A percentile compares a stretch with the other conserved stretches of the same genome.
These are phyloP conservation scores for Argynnis bischoffii DNA, from an alignment of 2,888 invertebrate species.

Conservation along the genomic window DNA sequence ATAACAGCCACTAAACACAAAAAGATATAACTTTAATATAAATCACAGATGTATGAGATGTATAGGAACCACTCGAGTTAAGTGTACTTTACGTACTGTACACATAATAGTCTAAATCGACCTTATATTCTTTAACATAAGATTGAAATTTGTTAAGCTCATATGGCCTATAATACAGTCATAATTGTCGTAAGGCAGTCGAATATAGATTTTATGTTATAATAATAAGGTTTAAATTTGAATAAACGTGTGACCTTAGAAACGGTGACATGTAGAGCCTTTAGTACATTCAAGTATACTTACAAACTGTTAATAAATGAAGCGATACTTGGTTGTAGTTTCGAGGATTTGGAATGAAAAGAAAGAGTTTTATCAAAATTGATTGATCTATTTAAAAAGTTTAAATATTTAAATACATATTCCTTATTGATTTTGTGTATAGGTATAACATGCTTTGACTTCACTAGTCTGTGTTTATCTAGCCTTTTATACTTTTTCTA, in stretches of 20 bases:
- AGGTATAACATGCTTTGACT: too few species aligned
- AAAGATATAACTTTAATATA: slow-evolving; percentile 19
- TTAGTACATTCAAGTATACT: slow-evolving; percentile 25
- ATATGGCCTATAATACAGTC: neutral
- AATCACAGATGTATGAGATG: slow-evolving; percentile 21
- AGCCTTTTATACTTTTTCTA: too few species aligned
- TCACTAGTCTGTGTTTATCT: too few species aligned
- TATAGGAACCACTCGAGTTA: slow-evolving; percentile 6
- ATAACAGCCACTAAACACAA: slow-evolving; percentile 17
- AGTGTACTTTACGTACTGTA: neutral
- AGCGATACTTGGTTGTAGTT: slow-evolving; percentile 32
- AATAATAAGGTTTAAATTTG: neutral
- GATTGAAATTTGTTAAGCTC: neutral
- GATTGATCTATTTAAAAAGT: slow-evolving; percentile 11
- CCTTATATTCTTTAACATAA: neutral
- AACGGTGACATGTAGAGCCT: slow-evolving; percentile 21
- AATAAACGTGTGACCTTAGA: neutral
- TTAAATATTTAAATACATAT: neutral
- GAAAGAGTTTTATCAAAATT: slow-evolving; percentile 10
- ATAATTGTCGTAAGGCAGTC: neutral
- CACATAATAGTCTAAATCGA: neutral
- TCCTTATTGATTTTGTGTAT: neutral
- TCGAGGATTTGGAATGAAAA: neutral
- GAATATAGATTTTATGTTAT: neutral
- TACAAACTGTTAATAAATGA: slow-evolving; percentile 36